Base-by-base conservation (phyloP, 2,888 invertebrate species). In the Zaprionus obscuricornis region DNA sequence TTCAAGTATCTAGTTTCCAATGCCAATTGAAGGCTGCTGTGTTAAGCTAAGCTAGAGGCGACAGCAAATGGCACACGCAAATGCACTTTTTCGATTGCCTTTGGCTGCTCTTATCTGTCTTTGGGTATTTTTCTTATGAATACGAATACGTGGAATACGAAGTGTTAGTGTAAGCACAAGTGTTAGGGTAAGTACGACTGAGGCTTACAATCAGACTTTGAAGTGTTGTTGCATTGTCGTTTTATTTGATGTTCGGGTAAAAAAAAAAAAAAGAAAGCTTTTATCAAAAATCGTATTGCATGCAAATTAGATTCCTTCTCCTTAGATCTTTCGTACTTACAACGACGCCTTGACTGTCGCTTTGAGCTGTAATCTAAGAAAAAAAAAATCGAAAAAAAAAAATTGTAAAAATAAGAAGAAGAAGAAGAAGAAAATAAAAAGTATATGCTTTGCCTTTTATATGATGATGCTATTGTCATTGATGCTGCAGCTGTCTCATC, bases 281-380 rank as follows among this genome's bases (percentile, higher is more conserved):
- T 87, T 86, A 87, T 86, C 82, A 88, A 88, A 87, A 86, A 87
- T 84, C 86, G 86, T 87, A 87, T 82, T 86, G 79, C 87, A 86
- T 86, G 86, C 88, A 86, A 86, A 86, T 86, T 87, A 87, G 87
- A 88, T 86, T 85, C 83, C 67, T 64, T n/a, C n/a, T n/a, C n/a
- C 67, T 64, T 64, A 55, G 65, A 68, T 55, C 67, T 46, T 24
- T 42, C 18, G 24, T 72, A 65, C 57, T 65, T 73, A 69, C 64
- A 58, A 50, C 54, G 36, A 40, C 40, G 45, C 50, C 49, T 31
- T 34, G 46, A 40, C 57, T 57, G 43, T 59, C 74, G 74, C 66
- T 66, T 57, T 70, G 74, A 67, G 60, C 49, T 26, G 43, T 47
- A 55, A 67, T 58, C 46, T 50, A 49, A 40, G 27, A 49, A 37